Conservation (phyloP, 2,113 vertebrate genomes). For the Colistium nudipinnis region DNA sequence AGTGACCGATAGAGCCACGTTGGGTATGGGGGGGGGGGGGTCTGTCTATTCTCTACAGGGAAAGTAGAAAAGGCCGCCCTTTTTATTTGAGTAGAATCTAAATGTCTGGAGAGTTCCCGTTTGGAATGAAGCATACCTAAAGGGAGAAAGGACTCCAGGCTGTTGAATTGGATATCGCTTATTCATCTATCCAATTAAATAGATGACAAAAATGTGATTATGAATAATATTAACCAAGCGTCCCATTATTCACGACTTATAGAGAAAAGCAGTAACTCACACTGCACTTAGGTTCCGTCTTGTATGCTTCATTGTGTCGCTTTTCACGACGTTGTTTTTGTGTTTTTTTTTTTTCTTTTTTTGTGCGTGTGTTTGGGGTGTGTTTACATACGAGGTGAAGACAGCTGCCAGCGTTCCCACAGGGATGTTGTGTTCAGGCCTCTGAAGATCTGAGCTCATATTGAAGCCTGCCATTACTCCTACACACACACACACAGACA, state of each 20-base stretch:
- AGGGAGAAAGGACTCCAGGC: background rate
- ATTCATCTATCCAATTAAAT: too few species aligned
- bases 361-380: background rate
- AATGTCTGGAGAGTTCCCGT: background rate
- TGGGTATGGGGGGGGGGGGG: background rate
- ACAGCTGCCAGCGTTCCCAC: slow-evolving; percentile 94
- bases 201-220: too few species aligned
- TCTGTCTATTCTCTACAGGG: slow-evolving; percentile 14
- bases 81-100: slow-evolving; percentile 9
- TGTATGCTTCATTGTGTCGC: background rate
- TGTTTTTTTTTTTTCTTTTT: background rate
- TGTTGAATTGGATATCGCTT: too few species aligned
- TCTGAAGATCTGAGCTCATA: slow-evolving; percentile 96
- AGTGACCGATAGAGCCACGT: background rate
- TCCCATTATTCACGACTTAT: too few species aligned
- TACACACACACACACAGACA: slow-evolving; percentile 70
- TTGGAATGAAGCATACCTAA: background rate
- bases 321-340: background rate
- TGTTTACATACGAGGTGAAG: slow-evolving; percentile 90
- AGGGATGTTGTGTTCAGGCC: slow-evolving; percentile 91
- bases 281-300: background rate
- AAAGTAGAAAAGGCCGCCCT: slow-evolving; percentile 3
- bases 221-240: too few species aligned
- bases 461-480: slow-evolving; percentile 99
- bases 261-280: too few species aligned